phyloP scores from a whole-genome alignment of 1,140 invertebrate genomes.

The Habropoda laboriosa region DNA sequence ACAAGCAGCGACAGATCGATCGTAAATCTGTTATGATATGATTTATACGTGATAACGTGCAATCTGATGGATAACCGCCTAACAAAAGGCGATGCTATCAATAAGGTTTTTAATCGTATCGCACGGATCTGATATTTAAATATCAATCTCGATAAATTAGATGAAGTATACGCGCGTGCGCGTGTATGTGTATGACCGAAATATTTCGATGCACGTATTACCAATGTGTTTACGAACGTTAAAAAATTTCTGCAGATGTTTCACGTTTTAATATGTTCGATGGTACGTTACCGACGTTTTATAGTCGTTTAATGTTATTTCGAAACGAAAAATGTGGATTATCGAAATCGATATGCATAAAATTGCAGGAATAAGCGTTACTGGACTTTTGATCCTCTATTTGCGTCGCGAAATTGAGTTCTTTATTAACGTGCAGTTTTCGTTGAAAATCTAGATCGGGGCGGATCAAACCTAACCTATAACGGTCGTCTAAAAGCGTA shows the following conservation, averaged over 20 bases:
- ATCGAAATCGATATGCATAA: not conserved
- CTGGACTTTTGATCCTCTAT: not conserved
- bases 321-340: not conserved
- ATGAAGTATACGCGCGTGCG: not conserved
- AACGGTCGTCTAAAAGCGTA: not conserved
- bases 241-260: not conserved
- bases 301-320: not conserved
- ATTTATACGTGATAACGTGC: slow-evolving; percentile 31
- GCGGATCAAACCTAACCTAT: not conserved
- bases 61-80: slow-evolving; percentile 20
- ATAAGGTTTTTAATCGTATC: slow-evolving; percentile 17
- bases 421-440: not conserved
- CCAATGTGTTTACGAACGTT: not conserved
- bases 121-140: slow-evolving; percentile 23
- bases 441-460: not conserved
- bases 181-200: not conserved
- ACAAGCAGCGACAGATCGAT: slow-evolving; percentile 21
- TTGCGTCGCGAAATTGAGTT: not conserved
- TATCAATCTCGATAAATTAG: not conserved
- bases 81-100: slow-evolving; percentile 8
- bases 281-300: not conserved
- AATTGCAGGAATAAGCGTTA: not conserved
- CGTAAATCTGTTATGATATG: slow-evolving; percentile 39
- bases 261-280: not conserved
- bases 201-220: not conserved